These are phyloP conservation scores for Sebastes minor DNA, from an alignment of 2,797 vertebrate species.

Conservation along the genomic window DNA sequence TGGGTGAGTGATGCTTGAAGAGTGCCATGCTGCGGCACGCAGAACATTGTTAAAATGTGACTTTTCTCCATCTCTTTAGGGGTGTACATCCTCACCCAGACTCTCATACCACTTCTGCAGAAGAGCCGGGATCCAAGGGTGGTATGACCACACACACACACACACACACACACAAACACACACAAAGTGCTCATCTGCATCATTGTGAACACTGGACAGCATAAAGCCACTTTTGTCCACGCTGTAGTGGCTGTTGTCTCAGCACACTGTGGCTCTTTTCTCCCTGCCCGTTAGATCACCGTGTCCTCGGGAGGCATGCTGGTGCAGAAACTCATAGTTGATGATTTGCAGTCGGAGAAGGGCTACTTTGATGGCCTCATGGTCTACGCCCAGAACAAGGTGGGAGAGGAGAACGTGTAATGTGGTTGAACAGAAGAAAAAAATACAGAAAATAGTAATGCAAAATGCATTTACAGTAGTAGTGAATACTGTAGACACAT, in stretches of 20 bases:
- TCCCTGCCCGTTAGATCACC: constrained; percentile 74
- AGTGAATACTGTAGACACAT: no score
- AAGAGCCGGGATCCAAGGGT: constrained; percentile 82
- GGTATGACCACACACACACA: constrained; percentile 66
- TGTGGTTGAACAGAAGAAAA: background rate
- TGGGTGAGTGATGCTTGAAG: constrained; percentile 69
- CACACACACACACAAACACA: constrained; percentile 16
- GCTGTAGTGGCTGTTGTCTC: constrained; percentile 52
- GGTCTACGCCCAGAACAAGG: constrained; percentile 84
- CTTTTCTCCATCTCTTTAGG: constrained; percentile 54
- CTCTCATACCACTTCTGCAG: constrained; percentile 80
- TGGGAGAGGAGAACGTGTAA: constrained; percentile 22
- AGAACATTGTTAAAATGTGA: background rate
- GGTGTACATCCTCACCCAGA: constrained; percentile 79
- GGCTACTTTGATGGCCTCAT: constrained; percentile 73
- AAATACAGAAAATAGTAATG: fast-evolving
- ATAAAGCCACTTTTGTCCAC: constrained; percentile 66
- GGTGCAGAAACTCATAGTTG: constrained; percentile 76
- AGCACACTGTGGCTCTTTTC: constrained; percentile 57
- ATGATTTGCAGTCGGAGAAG: constrained; percentile 78
- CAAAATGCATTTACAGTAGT: background rate
- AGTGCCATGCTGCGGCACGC: background rate
- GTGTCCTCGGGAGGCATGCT: constrained; percentile 85
- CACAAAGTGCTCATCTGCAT: constrained; percentile 42
- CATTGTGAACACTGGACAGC: constrained; percentile 36